These are phyloP conservation scores for Lepilemur septentrionalis DNA, from an alignment of 2,797 vertebrate genomes.

Conservation along the genomic window DNA sequence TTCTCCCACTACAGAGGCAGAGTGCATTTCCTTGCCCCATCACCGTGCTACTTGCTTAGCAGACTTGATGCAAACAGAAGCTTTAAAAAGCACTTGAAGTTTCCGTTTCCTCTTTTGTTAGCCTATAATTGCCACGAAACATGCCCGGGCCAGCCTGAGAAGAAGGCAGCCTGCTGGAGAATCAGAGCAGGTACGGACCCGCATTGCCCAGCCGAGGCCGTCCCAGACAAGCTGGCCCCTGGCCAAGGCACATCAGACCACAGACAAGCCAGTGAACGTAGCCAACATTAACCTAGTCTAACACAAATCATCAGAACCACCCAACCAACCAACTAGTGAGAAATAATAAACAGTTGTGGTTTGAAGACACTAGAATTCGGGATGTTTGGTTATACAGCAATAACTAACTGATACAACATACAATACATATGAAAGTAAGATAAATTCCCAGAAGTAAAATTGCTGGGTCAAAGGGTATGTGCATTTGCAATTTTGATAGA, in stretches of 20 bases:
- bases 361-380: background rate
- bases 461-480: background rate
- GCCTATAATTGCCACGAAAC: background rate
- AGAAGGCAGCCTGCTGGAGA: background rate
- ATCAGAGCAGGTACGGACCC: background rate
- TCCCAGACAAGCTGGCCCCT: background rate
- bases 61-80: conserved; percentile 21
- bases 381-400: background rate
- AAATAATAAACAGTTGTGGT: conserved; percentile 1
- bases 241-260: background rate
- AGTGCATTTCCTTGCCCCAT: background rate
- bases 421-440: background rate
- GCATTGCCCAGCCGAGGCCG: background rate
- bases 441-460: background rate
- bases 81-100: conserved; percentile 12
- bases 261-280: background rate
- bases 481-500: conserved; percentile 11
- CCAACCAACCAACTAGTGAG: background rate
- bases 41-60: conserved; percentile 13
- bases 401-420: background rate
- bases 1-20: conserved; percentile 12
- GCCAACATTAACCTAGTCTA: background rate
- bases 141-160: background rate
- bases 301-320: background rate
- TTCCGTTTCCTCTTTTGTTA: conserved; percentile 54